Base-by-base conservation (phyloP, 2,888 invertebrate species). In the Hyppa rectilinea region DNA sequence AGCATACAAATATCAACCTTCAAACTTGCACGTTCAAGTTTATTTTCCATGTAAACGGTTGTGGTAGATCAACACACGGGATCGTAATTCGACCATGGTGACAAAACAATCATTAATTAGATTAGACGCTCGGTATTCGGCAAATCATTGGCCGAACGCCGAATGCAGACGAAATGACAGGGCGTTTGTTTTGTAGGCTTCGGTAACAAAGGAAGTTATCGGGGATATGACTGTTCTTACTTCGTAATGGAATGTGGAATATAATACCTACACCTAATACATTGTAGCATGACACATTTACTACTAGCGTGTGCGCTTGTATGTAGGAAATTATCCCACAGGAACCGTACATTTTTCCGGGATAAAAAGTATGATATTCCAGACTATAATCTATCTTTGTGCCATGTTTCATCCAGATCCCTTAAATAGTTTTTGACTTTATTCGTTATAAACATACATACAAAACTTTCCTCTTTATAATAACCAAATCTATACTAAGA, bases 81-180 rank as follows among this genome's bases (percentile, higher is more conserved):
- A 87, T 87, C 89, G 89, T 90, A 91, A 89, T 90, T 88, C 87
- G 88, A 86, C 84, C 85, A 82, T 85, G 89, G 91, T 90, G 92
- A 92, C 91, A 91, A 91, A 92, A 92, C 91, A 92, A 90, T 90
- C 92, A 92, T 93, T 92, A 93, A 93, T 93, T 92, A 92, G 89
- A 88, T 87, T 85, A 90, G 89, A 90, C 90, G 87, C 90, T 80
- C 71, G 62, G 78, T 83, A 82, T 84, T 92, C 87, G 85, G 91
- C 91, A 87, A 92, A 92, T 93, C 92, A 93, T 92, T 93, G 91
- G 90, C 84, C 85, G 82, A 83, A 78, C 77, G 84, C 84, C 84
- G 83, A 82, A 79, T 80, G 82, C 82, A 83, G 85, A 83, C 82
- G 76, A 82, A 88, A 89, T 92, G 90, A 91, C 88, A 85, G 71